Evolutionary conservation across 1,140 invertebrate species (phyloP).

Genomic region (Hycleus phaleratus): DNA sequence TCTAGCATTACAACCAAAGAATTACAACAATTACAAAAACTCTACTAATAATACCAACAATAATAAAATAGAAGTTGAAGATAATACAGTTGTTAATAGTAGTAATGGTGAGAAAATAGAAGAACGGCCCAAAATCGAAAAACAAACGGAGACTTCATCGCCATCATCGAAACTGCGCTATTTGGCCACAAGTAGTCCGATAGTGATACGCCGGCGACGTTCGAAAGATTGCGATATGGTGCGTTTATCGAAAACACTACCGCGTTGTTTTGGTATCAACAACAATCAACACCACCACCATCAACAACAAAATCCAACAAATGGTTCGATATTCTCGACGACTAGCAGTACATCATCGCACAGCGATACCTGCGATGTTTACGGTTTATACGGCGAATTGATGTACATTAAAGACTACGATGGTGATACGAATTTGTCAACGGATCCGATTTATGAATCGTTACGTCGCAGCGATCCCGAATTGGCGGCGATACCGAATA

Average conservation of each 20-base stretch:
- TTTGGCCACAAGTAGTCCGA: slow-evolving; percentile 57
- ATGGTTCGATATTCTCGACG: slow-evolving; percentile 46
- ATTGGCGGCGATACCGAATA: slow-evolving; percentile 68
- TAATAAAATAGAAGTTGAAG: slow-evolving; percentile 23
- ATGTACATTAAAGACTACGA: slow-evolving; percentile 85
- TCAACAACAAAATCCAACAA: too few relatives aligned
- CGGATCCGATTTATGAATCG: slow-evolving; percentile 65
- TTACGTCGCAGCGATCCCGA: slow-evolving; percentile 73
- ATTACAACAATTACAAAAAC: slow-evolving; percentile 41
- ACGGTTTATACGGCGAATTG: slow-evolving; percentile 80
- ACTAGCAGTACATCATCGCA: slow-evolving; percentile 50
- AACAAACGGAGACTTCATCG: slow-evolving; percentile 53
- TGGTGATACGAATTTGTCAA: slow-evolving; percentile 62
- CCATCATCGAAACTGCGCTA: slow-evolving; percentile 51
- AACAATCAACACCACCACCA: too few relatives aligned
- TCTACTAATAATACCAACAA: slow-evolving; percentile 23
- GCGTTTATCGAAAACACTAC: slow-evolving; percentile 69
- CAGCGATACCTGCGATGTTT: slow-evolving; percentile 72
- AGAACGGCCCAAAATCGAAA: slow-evolving; percentile 50
- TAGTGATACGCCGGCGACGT: slow-evolving; percentile 57
- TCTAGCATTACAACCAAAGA: slow-evolving; percentile 63
- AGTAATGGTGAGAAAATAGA: slow-evolving; percentile 28
- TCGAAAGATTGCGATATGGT: slow-evolving; percentile 60
- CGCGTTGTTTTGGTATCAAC: slow-evolving; percentile 49
- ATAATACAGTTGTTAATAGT: slow-evolving; percentile 32